These are phyloP conservation scores for Sebastes hubbsi DNA, from an alignment of 2,797 vertebrate genomes.

Conservation along the genomic window DNA sequence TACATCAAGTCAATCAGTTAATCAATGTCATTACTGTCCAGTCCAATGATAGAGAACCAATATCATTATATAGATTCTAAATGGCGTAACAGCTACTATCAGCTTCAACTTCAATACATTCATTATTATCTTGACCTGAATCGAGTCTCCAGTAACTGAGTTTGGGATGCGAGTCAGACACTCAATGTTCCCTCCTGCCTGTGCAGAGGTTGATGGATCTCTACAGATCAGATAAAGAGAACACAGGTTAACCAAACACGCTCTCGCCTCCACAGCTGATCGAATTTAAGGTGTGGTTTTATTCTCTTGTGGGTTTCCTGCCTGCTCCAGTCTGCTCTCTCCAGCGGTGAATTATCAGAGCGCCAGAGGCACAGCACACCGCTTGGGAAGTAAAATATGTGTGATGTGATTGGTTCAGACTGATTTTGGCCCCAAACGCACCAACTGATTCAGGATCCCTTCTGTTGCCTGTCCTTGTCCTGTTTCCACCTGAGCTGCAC, in stretches of 20 bases:
- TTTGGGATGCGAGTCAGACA: not conserved
- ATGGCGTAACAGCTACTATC: too few species aligned
- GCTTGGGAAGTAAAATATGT: not conserved
- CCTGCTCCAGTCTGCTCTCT: not conserved
- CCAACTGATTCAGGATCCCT: not conserved
- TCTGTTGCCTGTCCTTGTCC: constrained; percentile 4
- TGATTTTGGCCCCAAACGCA: not conserved
- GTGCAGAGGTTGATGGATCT: not conserved
- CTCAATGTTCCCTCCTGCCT: not conserved
- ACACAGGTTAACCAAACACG: not conserved
- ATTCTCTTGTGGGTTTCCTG: not conserved
- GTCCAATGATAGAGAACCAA: not conserved
- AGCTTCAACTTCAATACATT: not conserved
- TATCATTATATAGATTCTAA: not conserved
- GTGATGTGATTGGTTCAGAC: constrained; percentile 37
- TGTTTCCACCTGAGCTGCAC: constrained; percentile 3
- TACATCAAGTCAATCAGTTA: not conserved
- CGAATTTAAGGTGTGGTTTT: not conserved
- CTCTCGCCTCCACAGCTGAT: not conserved
- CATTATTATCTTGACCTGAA: not conserved
- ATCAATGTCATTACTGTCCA: not conserved
- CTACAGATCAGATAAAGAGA: not conserved
- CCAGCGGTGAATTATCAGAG: not conserved
- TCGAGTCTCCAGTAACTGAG: not conserved
- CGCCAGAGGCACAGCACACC: not conserved